phyloP scores from a whole-genome alignment of 1,140 invertebrate species.

The Ostrea denselamellosa region DNA sequence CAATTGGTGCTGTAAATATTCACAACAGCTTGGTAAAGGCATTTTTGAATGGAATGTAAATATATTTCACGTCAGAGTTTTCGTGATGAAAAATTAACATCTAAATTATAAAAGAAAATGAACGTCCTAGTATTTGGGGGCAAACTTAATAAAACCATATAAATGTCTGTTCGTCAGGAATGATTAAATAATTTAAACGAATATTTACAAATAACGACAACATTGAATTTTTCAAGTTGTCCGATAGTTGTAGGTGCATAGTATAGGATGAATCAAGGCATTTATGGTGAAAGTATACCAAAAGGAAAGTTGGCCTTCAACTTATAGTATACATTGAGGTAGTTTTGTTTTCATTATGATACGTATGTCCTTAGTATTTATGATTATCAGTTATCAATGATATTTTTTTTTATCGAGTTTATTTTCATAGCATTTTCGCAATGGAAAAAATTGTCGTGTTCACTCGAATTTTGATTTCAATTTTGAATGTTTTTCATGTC shows the following conservation, averaged over 20 bases:
- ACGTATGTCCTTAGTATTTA: neutral
- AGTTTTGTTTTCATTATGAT: neutral
- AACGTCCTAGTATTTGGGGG: neutral
- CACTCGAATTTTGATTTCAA: neutral
- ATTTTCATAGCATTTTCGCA: neutral
- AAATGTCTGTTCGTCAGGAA: constrained; percentile 14
- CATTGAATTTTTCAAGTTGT: constrained; percentile 13
- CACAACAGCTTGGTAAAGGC: neutral
- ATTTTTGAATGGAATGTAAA: constrained; percentile 19
- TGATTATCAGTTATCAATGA: neutral
- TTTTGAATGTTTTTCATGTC: neutral
- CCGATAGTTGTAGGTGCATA: neutral
- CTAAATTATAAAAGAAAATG: neutral
- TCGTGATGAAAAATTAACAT: constrained; percentile 36
- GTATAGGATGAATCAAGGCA: constrained; percentile 35
- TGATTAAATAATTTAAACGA: constrained; percentile 34
- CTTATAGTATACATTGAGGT: neutral
- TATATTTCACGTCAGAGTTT: neutral
- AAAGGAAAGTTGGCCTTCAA: neutral
- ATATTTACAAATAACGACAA: constrained; percentile 30
- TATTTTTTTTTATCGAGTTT: neutral
- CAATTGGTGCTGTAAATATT: neutral
- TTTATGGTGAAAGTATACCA: neutral
- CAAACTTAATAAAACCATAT: neutral
- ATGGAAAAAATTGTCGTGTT: constrained; percentile 3